phyloP scores from a whole-genome alignment of 2,888 invertebrate genomes.

The Platycheirus rosarum region DNA sequence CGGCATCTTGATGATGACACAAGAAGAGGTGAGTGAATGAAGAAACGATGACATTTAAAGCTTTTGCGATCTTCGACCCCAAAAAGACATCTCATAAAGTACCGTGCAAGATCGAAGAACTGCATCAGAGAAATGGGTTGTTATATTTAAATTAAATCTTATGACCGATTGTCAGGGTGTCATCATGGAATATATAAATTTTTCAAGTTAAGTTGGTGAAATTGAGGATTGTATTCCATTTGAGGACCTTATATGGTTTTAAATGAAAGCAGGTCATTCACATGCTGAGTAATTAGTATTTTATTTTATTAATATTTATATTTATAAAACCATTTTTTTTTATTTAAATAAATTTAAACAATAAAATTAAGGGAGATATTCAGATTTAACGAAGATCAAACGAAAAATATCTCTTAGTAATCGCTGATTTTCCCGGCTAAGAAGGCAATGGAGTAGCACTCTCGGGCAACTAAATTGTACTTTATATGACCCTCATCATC shows the following conservation, averaged over 20 bases:
- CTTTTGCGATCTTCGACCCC: constrained; percentile 52
- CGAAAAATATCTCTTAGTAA: too few relatives aligned
- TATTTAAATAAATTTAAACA: background rate
- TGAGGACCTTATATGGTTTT: background rate
- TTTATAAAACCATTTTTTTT: background rate
- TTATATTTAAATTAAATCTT: constrained; percentile 10
- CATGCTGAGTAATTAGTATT: constrained; percentile 59
- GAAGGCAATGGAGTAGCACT: too few relatives aligned
- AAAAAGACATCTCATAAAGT: constrained; percentile 28
- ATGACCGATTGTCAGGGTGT: constrained; percentile 48
- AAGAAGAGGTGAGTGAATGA: constrained; percentile 8
- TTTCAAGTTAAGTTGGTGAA: constrained; percentile 14
- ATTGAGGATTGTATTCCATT: constrained; percentile 8
- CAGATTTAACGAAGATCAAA: too few relatives aligned
- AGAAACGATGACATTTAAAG: constrained; percentile 40
- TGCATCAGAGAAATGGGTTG: constrained; percentile 6
- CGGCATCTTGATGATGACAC: background rate
- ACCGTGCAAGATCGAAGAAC: constrained; percentile 33
- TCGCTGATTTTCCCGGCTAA: too few relatives aligned
- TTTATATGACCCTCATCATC: too few relatives aligned
- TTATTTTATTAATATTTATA: too few relatives aligned
- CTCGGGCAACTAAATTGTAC: too few relatives aligned
- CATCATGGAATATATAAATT: constrained; percentile 37
- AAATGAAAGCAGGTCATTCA: constrained; percentile 55
- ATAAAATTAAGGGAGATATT: too few relatives aligned